Base-by-base conservation (phyloP, 2,797 vertebrate genomes). In the Tapera naevia region DNA sequence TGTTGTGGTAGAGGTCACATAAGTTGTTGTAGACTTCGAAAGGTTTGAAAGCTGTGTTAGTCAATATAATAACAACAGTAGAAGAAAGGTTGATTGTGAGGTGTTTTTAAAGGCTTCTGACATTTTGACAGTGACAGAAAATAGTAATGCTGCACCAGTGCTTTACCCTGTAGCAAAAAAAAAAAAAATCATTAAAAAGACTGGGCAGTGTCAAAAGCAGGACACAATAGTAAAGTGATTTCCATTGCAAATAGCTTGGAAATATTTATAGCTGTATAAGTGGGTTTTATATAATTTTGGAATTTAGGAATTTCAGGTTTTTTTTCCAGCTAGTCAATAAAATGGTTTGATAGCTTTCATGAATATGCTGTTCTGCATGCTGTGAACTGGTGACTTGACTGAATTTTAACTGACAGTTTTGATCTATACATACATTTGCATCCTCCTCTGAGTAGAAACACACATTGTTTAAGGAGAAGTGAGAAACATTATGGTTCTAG, bases 211-310 rank as follows among this genome's bases (percentile, higher is more conserved):
- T 89, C 32, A 88, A 62, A 93, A 37, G 16, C 62, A 85, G 73
- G 39, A 84, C 73, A 54, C 41, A 91, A 82, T 88, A 78, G 85
- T 70, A 54, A 88, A 92, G 37, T 80, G 17, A 67, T 93, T 80
- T 89, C 60, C 79, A 78, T 80, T 96, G 18, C 80, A 93, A 78
- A 45, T 88, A 82, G 27, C 32, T 89, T 80, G 35, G 62, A 72
- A 94, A 74, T 92, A 93, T 82, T 88, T 56, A 70, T 74, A 89
- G 54, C 17, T 13, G 2, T 89, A 17, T 66, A 89, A 94, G 50
- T 91, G 50, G 10, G 48, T 46, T 66, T 89, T 93, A 37, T n/a
- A 41, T 35, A 65, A 88, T 79, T 91, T 86, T 80, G 37, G 69
- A 89, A 71, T 76, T 82, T 30, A 84, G 35, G 43, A 48, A 33